These are phyloP conservation scores for Rallus limicola DNA, from an alignment of 2,113 vertebrate genomes.

Conservation along the genomic window DNA sequence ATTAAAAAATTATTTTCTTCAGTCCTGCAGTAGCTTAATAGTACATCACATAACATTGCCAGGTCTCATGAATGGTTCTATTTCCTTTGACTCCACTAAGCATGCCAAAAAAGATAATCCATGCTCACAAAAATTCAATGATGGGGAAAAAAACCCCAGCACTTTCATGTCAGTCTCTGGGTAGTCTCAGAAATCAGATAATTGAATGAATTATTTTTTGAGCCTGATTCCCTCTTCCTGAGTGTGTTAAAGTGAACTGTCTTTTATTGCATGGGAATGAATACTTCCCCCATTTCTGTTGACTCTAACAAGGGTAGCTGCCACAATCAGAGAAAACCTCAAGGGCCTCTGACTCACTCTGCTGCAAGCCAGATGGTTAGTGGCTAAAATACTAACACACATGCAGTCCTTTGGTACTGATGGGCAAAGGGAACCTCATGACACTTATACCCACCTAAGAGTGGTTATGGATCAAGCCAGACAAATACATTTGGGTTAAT, in stretches of 20 bases:
- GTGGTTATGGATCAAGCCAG: background rate
- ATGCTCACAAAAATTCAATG: background rate
- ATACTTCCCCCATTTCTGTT: background rate
- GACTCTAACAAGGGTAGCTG: background rate
- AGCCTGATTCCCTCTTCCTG: background rate
- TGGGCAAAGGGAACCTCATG: background rate
- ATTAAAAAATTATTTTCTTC: background rate
- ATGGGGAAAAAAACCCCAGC: background rate
- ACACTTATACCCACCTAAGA: background rate
- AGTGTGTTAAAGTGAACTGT: background rate
- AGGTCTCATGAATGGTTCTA: background rate
- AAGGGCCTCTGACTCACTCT: background rate
- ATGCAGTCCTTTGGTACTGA: fast-evolving
- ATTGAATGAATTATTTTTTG: background rate
- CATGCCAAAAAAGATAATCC: background rate
- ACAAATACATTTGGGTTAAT: background rate
- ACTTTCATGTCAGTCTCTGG: background rate
- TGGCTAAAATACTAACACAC: background rate
- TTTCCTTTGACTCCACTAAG: background rate
- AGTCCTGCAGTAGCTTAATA: background rate
- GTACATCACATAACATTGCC: background rate
- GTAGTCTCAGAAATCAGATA: background rate
- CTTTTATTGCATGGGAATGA: background rate
- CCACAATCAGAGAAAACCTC: background rate
- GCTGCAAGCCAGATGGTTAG: background rate